Conservation (phyloP, 2,113 vertebrate genomes). For the Tetrao urogallus region DNA sequence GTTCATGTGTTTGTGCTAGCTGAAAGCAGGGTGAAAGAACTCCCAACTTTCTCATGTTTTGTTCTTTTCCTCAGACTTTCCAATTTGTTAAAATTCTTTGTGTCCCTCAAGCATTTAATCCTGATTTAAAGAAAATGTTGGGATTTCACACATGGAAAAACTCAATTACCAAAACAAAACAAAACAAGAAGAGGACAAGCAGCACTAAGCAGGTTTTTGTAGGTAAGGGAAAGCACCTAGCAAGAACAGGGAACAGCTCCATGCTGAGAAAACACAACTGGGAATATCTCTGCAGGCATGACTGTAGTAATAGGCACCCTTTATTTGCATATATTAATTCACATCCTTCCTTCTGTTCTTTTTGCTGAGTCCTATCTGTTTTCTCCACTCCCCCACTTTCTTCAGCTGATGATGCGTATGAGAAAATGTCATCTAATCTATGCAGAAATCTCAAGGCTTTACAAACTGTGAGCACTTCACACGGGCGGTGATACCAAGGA, state of each 20-base stretch:
- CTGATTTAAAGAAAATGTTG: slow-evolving; percentile 2
- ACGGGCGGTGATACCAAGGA: neutral
- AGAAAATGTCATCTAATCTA: neutral
- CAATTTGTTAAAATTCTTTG: neutral
- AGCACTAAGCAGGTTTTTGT: slow-evolving; percentile 4
- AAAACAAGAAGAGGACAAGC: neutral
- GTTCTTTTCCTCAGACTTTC: neutral
- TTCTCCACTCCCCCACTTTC: neutral
- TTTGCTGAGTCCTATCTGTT: neutral
- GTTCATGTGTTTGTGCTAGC: neutral
- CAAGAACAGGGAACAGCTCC: neutral
- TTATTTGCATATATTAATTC: neutral
- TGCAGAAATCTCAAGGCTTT: neutral
- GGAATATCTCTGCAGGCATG: neutral
- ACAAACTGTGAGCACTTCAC: neutral
- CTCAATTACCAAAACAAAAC: slow-evolving; percentile 38
- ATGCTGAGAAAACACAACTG: neutral
- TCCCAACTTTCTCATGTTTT: neutral
- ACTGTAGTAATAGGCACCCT: neutral
- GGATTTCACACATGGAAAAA: slow-evolving; percentile 43
- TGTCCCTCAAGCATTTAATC: neutral
- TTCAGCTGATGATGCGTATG: neutral
- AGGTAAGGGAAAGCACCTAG: neutral
- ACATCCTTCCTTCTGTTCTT: neutral
- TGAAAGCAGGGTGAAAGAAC: neutral